Conservation (phyloP, 2,888 invertebrate genomes). For the Cylloceria caligata region DNA sequence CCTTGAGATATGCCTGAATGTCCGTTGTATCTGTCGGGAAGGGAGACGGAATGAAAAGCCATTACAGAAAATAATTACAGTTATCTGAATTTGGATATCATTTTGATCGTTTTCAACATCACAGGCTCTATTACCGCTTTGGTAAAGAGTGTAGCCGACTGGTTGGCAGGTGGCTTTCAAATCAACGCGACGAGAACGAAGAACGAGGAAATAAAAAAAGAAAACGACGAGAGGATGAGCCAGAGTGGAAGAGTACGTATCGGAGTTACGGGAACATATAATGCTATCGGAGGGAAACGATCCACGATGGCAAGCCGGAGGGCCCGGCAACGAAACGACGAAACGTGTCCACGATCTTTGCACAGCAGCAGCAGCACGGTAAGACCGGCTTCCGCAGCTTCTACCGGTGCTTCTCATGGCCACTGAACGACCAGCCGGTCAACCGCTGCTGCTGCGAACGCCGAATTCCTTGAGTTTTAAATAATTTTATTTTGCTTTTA, state of each 20-base stretch:
- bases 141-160: constrained; percentile 1
- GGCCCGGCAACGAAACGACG: constrained; percentile 72
- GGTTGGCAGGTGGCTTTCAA: constrained; percentile 64
- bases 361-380: constrained; percentile 24
- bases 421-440: constrained; percentile 16
- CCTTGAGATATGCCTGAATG: not conserved
- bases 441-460: constrained; percentile 63
- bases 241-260: constrained; percentile 54
- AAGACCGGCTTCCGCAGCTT: constrained; percentile 44
- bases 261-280: constrained; percentile 67
- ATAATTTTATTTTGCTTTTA: constrained; percentile 82
- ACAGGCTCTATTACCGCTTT: not conserved
- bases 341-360: constrained; percentile 69
- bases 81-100: constrained; percentile 60
- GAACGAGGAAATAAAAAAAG: constrained; percentile 56
- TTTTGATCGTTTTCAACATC: constrained; percentile 47
- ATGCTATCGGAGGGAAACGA: constrained; percentile 77
- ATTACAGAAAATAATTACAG: constrained; percentile 54
- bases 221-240: constrained; percentile 17
- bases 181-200: constrained; percentile 59
- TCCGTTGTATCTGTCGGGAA: not conserved
- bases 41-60: constrained; percentile 24
- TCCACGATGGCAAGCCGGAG: constrained; percentile 71
- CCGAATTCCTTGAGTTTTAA: constrained; percentile 79
- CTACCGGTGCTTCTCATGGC: constrained; percentile 20